A percentile compares a stretch with the other conserved stretches of the same genome.
Evolutionary conservation across 2,113 vertebrate genomes (phyloP).

Genomic region (Otocyon megalotis): DNA sequence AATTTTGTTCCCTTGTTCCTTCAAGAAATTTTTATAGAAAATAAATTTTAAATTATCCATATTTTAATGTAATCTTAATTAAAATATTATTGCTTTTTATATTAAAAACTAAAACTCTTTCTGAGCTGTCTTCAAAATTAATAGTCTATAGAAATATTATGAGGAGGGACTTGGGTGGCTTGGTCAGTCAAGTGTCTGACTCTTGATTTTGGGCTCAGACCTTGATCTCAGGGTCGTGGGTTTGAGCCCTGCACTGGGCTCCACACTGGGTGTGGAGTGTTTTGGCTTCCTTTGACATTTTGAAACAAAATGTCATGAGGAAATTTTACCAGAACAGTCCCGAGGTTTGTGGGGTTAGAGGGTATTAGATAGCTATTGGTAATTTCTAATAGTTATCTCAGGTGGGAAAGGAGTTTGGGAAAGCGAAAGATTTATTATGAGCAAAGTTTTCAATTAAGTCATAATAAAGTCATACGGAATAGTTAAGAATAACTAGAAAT

Average conservation of each 20-base stretch:
- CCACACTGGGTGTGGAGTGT: too few relatives aligned
- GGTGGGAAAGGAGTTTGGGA: background rate
- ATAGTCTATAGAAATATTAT: background rate
- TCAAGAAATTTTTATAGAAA: background rate
- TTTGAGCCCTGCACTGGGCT: background rate
- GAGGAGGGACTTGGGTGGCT: background rate
- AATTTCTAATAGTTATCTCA: background rate
- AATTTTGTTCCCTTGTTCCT: background rate
- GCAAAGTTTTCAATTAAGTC: background rate
- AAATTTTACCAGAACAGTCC: background rate
- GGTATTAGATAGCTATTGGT: background rate
- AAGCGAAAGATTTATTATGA: background rate
- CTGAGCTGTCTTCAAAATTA: background rate
- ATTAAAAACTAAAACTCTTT: background rate
- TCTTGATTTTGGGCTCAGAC: background rate
- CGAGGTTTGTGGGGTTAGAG: background rate
- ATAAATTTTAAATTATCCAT: background rate
- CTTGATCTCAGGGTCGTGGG: background rate
- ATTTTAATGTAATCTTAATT: background rate
- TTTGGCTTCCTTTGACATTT: too few relatives aligned
- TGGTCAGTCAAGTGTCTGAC: background rate
- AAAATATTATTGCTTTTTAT: background rate
- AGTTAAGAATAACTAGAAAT: background rate
- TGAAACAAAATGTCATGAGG: background rate
- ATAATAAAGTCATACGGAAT: background rate